These are phyloP conservation scores for Oscheius sp. DNA, from an alignment of 2,888 invertebrate genomes.

Conservation along the genomic window DNA sequence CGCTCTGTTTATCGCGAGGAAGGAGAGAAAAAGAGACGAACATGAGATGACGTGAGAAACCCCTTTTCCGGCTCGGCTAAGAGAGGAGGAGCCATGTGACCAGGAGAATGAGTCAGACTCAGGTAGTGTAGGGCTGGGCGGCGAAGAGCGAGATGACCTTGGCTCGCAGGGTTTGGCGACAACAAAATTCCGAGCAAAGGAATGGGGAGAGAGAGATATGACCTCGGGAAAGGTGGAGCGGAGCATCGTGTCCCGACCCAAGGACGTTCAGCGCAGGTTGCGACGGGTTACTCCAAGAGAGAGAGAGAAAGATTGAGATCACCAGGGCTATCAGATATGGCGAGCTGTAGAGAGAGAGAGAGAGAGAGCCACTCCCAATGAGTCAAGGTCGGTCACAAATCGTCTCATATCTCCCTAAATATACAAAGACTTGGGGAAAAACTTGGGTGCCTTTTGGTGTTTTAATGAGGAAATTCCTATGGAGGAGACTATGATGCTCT, in stretches of 20 bases:
- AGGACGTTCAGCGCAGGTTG: not conserved
- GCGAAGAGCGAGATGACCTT: constrained; percentile 3
- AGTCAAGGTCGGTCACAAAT: constrained; percentile 11
- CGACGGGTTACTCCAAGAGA: not conserved
- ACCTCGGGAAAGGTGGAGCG: constrained; percentile 9
- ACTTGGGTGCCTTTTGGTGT: not conserved
- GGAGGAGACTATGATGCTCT: too few species aligned
- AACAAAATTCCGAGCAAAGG: not conserved
- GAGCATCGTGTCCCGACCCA: not conserved
- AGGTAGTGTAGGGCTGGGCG: too few species aligned
- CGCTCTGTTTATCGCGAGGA: not conserved
- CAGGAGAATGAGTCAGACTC: not conserved
- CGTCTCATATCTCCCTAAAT: not conserved
- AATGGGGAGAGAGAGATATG: not conserved
- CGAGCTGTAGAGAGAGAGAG: not conserved
- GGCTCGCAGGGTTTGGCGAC: constrained; percentile 3
- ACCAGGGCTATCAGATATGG: constrained; percentile 4
- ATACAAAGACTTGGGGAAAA: not conserved
- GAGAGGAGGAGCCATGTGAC: not conserved
- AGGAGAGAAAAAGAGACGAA: not conserved
- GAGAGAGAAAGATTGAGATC: not conserved
- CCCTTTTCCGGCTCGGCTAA: not conserved
- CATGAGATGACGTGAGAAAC: not conserved
- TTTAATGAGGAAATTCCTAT: too few species aligned
- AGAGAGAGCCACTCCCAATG: constrained; percentile 8